phyloP scores from a whole-genome alignment of 2,888 invertebrate species.

The Xanthia icteritia region DNA sequence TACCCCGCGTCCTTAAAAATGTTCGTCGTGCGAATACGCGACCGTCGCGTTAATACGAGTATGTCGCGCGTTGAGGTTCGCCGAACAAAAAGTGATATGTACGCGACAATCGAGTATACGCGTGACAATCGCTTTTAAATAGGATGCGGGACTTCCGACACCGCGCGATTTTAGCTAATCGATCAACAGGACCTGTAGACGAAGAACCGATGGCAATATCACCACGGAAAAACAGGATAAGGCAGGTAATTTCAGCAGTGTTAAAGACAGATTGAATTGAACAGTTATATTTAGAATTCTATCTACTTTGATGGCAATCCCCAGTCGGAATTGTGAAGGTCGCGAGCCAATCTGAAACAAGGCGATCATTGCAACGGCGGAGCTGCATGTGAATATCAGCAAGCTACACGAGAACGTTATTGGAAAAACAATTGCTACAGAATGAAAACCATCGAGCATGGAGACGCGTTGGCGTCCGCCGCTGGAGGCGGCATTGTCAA shows the following conservation, averaged over 20 bases:
- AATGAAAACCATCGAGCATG: background rate
- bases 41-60: too few species aligned
- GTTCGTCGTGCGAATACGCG: too few species aligned
- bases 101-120: too few species aligned
- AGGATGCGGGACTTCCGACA: too few species aligned
- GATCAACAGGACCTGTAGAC: background rate
- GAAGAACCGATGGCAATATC: background rate
- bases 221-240: background rate
- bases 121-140: too few species aligned
- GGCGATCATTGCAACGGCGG: constrained; percentile 19
- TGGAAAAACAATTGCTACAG: constrained; percentile 44
- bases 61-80: too few species aligned
- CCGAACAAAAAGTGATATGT: too few species aligned
- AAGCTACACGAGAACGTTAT: constrained; percentile 20
- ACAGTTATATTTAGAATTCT: constrained; percentile 17
- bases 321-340: constrained; percentile 6
- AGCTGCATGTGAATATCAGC: constrained; percentile 28
- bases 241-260: background rate
- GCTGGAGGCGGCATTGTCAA: background rate
- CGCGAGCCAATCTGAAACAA: constrained; percentile 31
- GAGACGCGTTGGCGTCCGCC: background rate
- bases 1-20: too few species aligned
- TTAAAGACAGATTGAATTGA: constrained; percentile 2
- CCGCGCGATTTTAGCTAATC: background rate
- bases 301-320: constrained; percentile 5